Evolutionary conservation across 1,140 invertebrate species (phyloP).

Genomic region (Cyrtorhinus lividipennis): DNA sequence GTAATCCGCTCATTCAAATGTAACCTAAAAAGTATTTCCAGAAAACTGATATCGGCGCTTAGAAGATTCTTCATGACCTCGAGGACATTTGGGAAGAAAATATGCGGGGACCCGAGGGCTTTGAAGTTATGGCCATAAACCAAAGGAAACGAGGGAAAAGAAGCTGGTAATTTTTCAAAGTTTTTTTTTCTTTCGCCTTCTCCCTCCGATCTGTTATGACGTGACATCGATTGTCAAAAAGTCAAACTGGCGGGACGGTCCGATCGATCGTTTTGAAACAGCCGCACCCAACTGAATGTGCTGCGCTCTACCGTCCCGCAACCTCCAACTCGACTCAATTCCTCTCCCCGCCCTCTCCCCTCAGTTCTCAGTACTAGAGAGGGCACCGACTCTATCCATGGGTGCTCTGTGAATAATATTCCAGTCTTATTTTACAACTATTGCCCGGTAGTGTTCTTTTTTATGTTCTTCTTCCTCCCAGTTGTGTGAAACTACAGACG

Average conservation of each 20-base stretch:
- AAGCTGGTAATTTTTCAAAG: not conserved
- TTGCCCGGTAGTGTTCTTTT: too few relatives aligned
- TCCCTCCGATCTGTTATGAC: not conserved
- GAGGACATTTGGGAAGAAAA: too few relatives aligned
- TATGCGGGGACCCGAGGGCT: too few relatives aligned
- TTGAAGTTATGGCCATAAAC: too few relatives aligned
- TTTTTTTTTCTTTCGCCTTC: not conserved
- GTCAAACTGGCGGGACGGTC: not conserved
- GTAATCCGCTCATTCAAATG: too few relatives aligned
- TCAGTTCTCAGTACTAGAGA: not conserved
- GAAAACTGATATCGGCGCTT: too few relatives aligned
- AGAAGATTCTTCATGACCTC: too few relatives aligned
- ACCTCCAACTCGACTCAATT: too few relatives aligned
- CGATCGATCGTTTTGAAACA: not conserved
- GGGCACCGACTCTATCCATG: slow-evolving; percentile 1
- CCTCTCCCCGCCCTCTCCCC: not conserved
- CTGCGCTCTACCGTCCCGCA: slow-evolving; percentile 1
- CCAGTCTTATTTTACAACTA: not conserved
- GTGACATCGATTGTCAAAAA: not conserved
- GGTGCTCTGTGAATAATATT: not conserved
- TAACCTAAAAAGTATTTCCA: too few relatives aligned
- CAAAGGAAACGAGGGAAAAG: too few relatives aligned
- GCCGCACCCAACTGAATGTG: not conserved
- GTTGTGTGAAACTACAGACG: too few relatives aligned
- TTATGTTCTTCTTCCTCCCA: too few relatives aligned